Conservation (phyloP, 1,140 invertebrate genomes). For the Drosophila obscura region DNA sequence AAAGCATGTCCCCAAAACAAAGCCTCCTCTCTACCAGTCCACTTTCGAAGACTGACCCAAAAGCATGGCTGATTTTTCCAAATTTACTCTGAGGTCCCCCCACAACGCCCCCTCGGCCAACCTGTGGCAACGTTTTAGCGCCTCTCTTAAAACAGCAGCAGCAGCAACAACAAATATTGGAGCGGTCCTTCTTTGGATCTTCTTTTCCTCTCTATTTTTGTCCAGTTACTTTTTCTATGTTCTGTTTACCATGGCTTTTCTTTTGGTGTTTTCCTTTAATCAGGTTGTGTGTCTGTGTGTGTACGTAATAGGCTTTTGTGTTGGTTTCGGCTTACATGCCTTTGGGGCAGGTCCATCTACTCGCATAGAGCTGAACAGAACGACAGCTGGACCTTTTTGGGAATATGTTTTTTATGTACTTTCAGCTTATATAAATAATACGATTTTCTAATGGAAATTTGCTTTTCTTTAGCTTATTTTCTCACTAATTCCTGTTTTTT, state of each 20-base stretch:
- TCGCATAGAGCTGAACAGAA: slow-evolving; percentile 6
- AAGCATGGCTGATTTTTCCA: slow-evolving; percentile 20
- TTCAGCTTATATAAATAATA: slow-evolving; percentile 49
- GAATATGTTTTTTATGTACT: slow-evolving; percentile 23
- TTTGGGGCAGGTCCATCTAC: slow-evolving; percentile 11
- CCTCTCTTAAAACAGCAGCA: slow-evolving; percentile 38
- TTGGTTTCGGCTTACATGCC: slow-evolving; percentile 50
- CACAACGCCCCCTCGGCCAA: slow-evolving; percentile 33
- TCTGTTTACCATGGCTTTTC: slow-evolving; percentile 11
- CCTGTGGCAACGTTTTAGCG: slow-evolving; percentile 56
- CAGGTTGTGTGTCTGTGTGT: slow-evolving; percentile 23
- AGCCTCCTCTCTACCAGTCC: background rate
- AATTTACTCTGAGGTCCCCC: slow-evolving; percentile 31
- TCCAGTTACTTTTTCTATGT: slow-evolving; percentile 30
- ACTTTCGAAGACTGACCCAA: background rate
- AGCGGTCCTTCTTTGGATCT: slow-evolving; percentile 25
- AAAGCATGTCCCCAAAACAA: slow-evolving; percentile 8
- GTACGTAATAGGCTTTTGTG: slow-evolving; percentile 66
- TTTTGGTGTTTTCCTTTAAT: slow-evolving; percentile 11
- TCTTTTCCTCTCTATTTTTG: slow-evolving; percentile 2
- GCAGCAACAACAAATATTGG: slow-evolving; percentile 33
- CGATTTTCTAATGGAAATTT: slow-evolving; percentile 32
- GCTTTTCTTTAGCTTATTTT: slow-evolving; percentile 1
- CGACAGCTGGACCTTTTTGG: background rate
- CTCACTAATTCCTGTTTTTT: slow-evolving; percentile 44